These are phyloP conservation scores for Grammomys surdaster DNA, from an alignment of 2,113 vertebrate genomes.

Conservation along the genomic window DNA sequence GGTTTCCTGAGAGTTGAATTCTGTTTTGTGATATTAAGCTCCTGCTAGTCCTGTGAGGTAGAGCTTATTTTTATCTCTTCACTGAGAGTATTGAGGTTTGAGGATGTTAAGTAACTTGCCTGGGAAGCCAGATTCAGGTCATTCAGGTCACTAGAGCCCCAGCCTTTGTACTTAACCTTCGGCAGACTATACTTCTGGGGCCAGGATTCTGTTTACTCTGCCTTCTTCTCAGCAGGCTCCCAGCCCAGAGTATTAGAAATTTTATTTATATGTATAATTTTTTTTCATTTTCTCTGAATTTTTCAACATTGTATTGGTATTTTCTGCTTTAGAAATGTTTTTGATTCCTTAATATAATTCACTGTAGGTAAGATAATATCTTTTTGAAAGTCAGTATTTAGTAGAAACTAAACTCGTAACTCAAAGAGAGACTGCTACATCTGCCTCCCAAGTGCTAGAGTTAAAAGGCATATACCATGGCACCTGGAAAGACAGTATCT, in stretches of 20 bases:
- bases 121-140: background rate
- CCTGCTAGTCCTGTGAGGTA: background rate
- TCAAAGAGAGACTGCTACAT: background rate
- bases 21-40: background rate
- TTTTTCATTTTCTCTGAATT: constrained; percentile 13
- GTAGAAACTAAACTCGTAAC: background rate
- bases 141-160: background rate
- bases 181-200: background rate
- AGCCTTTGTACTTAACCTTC: background rate
- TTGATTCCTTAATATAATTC: constrained; percentile 17
- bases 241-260: background rate
- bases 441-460: background rate
- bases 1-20: background rate
- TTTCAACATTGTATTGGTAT: constrained; percentile 38
- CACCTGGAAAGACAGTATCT: background rate
- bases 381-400: background rate
- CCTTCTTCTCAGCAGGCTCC: background rate
- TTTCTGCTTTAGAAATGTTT: constrained; percentile 59
- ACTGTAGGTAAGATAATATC: background rate
- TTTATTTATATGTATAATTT: background rate
- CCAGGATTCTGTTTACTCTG: background rate
- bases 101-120: background rate
- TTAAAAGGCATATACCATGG: background rate
- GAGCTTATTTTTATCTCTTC: background rate
- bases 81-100: background rate